Conservation (phyloP, 2,888 invertebrate genomes). For the Pristionchus maxplancki region DNA sequence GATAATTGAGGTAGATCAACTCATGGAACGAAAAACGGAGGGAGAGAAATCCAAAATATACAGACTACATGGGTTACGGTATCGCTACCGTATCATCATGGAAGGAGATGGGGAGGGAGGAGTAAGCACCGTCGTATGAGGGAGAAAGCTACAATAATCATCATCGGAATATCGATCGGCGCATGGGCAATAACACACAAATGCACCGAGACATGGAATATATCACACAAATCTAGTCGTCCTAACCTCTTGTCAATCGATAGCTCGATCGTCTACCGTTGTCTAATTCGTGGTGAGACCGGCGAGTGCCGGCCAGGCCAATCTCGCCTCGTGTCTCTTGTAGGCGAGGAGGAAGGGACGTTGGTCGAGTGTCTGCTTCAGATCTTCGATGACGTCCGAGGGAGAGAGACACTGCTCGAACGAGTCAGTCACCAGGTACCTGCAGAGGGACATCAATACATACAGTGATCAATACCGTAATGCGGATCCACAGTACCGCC, state of each 20-base stretch:
- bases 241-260: neutral
- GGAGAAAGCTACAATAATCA: conserved; percentile 5
- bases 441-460: conserved; percentile 50
- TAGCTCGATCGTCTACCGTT: neutral
- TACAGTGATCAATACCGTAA: neutral
- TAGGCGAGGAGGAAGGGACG: conserved; percentile 93
- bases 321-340: conserved; percentile 95
- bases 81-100: conserved; percentile 21
- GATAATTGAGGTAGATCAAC: conserved; percentile 38
- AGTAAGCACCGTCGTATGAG: conserved; percentile 13
- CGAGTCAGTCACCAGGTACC: conserved; percentile 74
- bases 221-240: neutral
- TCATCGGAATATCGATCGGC: conserved; percentile 21
- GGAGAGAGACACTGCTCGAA: conserved; percentile 90
- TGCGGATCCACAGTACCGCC: neutral
- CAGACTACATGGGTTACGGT: neutral
- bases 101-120: neutral
- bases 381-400: conserved; percentile 81
- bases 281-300: conserved; percentile 16
- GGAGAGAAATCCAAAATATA: conserved; percentile 7
- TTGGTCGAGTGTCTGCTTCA: conserved; percentile 78
- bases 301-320: conserved; percentile 88
- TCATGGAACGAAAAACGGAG: conserved; percentile 6
- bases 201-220: neutral
- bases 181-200: neutral